Conservation (phyloP, 2,797 vertebrate species). For the Myotis daubentonii region DNA sequence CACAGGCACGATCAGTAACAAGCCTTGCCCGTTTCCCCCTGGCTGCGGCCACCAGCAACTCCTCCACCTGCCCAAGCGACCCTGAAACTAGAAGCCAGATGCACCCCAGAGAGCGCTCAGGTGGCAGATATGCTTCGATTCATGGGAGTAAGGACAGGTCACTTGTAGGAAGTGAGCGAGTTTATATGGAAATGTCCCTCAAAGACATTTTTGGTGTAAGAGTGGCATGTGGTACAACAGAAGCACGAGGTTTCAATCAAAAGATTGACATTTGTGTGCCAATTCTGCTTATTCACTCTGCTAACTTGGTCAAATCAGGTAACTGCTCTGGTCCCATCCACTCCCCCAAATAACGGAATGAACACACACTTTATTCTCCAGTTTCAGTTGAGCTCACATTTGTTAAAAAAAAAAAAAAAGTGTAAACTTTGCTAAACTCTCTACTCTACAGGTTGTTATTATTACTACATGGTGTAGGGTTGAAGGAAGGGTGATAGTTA, state of each 20-base stretch:
- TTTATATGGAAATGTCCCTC: not conserved
- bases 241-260: not conserved
- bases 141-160: not conserved
- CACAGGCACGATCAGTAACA: not conserved
- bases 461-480: not conserved
- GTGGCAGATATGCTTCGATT: not conserved
- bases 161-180: not conserved
- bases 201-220: not conserved
- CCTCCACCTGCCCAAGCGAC: not conserved
- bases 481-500: not conserved
- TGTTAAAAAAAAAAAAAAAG: not conserved
- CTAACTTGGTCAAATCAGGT: not conserved
- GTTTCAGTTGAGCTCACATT: not conserved
- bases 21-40: not conserved
- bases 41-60: not conserved
- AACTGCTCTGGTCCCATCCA: not conserved
- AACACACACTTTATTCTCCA: not conserved
- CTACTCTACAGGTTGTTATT: not conserved
- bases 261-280: not conserved
- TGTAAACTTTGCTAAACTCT: not conserved
- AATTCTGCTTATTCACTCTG: not conserved
- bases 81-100: not conserved
- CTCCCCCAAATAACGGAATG: not conserved
- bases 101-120: not conserved
- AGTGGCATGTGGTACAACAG: not conserved